Evolutionary conservation across 2,797 vertebrate genomes (phyloP).

Genomic region (Urocyon cinereoargenteus): DNA sequence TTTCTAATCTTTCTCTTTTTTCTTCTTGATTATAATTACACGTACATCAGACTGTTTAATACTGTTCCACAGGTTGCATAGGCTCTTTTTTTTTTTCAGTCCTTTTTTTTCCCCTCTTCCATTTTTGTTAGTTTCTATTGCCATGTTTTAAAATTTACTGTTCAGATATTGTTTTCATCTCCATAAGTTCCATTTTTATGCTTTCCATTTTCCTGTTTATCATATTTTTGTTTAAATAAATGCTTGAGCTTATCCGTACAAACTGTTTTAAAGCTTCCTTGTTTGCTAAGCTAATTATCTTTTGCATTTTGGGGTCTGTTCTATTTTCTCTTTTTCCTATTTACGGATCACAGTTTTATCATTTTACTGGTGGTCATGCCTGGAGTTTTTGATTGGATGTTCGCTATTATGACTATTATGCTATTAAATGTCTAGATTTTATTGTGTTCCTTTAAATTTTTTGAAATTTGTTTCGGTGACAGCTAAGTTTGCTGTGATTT

Average conservation of each 20-base stretch:
- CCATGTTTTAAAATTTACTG: not conserved
- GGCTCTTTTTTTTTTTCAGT: not conserved
- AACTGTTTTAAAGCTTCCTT: not conserved
- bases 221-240: constrained; percentile 55
- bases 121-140: not conserved
- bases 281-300: not conserved
- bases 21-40: not conserved
- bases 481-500: not conserved
- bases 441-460: constrained; percentile 40
- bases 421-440: constrained; percentile 10
- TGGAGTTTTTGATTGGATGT: not conserved
- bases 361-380: not conserved
- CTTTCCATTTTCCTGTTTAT: constrained; percentile 42
- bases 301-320: not conserved
- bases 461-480: constrained; percentile 20
- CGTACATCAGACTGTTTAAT: not conserved
- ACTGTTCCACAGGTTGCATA: not conserved
- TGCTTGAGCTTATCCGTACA: not conserved
- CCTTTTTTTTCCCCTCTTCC: not conserved
- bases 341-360: not conserved
- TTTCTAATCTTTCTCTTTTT: not conserved
- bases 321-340: not conserved
- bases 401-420: not conserved
- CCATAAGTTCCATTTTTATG: not conserved
- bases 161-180: not conserved